Percentiles rank a stretch among this genome's conserved stretches.
Evolutionary conservation across 2,888 invertebrate species (phyloP).

Genomic region (Omphaloscelis lunosa): DNA sequence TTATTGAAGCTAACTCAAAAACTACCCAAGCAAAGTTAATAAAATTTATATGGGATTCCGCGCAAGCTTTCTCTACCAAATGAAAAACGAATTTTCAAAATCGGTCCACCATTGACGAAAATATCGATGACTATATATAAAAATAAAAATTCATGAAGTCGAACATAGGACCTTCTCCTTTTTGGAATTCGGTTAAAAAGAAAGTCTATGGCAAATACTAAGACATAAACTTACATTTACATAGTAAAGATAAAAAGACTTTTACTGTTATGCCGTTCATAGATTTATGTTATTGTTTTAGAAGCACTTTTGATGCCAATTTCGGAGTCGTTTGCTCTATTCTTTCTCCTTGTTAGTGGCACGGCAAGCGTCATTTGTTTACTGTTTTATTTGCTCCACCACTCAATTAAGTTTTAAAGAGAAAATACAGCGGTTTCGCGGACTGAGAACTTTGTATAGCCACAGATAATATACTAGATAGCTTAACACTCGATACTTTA

Average conservation of each 20-base stretch:
- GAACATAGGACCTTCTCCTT: no score
- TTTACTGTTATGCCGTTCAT: background rate
- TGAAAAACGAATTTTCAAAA: no score
- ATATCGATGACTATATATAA: no score
- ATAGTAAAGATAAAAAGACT: slow-evolving; percentile 2
- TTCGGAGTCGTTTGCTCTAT: background rate
- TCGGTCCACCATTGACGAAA: no score
- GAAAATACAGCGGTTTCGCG: slow-evolving; percentile 23
- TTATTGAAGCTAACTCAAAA: no score
- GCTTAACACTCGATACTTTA: no score
- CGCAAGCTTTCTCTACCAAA: no score
- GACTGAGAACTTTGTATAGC: background rate
- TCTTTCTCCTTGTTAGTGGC: slow-evolving; percentile 17
- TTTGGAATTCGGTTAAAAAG: background rate
- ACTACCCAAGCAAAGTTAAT: no score
- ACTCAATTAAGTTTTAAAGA: slow-evolving; percentile 28
- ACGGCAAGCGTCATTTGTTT: slow-evolving; percentile 36
- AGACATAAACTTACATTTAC: background rate
- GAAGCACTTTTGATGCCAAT: slow-evolving; percentile 9
- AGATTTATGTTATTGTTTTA: slow-evolving; percentile 3
- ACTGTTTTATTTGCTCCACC: slow-evolving; percentile 39
- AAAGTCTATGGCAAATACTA: background rate
- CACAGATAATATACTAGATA: no score
- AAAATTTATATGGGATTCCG: no score
- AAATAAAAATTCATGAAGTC: no score